Base-by-base conservation (phyloP, 2,797 vertebrate species). In the Macropodus opercularis region DNA sequence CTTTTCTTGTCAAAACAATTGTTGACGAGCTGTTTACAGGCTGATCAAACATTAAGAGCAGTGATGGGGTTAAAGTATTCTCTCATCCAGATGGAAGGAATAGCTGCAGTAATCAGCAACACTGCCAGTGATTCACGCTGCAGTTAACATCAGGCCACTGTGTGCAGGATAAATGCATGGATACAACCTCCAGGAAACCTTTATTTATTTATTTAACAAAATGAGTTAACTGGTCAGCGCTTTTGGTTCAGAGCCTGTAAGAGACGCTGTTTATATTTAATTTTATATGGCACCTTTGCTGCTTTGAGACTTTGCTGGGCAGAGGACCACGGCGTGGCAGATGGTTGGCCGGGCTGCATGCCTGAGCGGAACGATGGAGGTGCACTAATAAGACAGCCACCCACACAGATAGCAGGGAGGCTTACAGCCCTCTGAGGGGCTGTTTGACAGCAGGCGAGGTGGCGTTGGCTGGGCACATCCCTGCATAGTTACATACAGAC, bases 341-440 rank as follows among this genome's bases (percentile, higher is more conserved):
- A 98, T 98, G 96, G 95, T 91, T 92, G 93, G 90, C 91, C 92
- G 93, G 89, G 95, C 94, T 93, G 93, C 91, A 90, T 94, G 93
- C 94, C 94, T 96, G 94, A 94, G 94, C 96, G 93, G 93, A 97
- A 95, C 90, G 94, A 93, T 75, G 93, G 94, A 95, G 93, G 93
- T 94, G 91, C 92, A 94, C 94, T 95, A 95, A 94, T 94, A 95
- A 95, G 94, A 94, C 93, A 91, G 90, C 94, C 93, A 92, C 88
- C 92, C 93, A 93, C 94, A 93, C 92, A 88, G 92, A 94, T 92
- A 95, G 95, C 93, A 91, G 92, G 87, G 93, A 92, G 89, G 95
- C 94, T 96, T 95, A 96, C 97, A 90, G 90, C 93, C 94, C 95
- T 96, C 95, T 36, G 69, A 93, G 94, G 94, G 91, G 87, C 93